These are phyloP conservation scores for Charanyca ferruginea DNA, from an alignment of 2,888 invertebrate genomes.

Conservation along the genomic window DNA sequence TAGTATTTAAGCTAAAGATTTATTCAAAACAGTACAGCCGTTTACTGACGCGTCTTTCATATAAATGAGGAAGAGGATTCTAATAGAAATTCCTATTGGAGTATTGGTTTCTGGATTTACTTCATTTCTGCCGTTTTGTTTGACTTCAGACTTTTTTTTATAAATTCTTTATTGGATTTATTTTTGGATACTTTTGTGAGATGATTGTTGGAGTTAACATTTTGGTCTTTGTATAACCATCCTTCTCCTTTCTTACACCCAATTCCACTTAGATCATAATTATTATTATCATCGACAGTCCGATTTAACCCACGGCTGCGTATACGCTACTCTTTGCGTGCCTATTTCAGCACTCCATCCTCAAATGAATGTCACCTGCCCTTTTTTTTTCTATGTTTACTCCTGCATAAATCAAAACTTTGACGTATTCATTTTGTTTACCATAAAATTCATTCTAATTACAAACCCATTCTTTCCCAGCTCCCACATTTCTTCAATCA, in stretches of 20 bases:
- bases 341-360: too few species aligned
- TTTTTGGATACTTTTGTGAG: not conserved
- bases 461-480: constrained; percentile 40
- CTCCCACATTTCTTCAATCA: constrained; percentile 60
- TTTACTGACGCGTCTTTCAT: constrained; percentile 76
- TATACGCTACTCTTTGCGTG: too few species aligned
- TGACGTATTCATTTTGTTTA: not conserved
- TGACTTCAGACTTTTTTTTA: not conserved
- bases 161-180: not conserved
- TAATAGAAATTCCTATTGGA: constrained; percentile 13
- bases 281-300: too few species aligned
- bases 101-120: constrained; percentile 43
- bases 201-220: not conserved
- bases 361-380: too few species aligned
- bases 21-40: constrained; percentile 85
- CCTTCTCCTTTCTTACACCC: not conserved
- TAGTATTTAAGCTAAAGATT: constrained; percentile 85
- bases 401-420: constrained; percentile 3
- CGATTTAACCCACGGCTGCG: too few species aligned
- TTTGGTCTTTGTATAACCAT: not conserved
- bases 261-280: not conserved
- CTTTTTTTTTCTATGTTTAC: too few species aligned
- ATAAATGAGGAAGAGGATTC: constrained; percentile 74
- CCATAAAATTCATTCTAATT: constrained; percentile 26
- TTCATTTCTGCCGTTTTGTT: constrained; percentile 25